Percentiles rank a stretch among this genome's conserved stretches.
Conservation (phyloP, 2,797 vertebrate genomes). For the Xyrichtys novacula region DNA sequence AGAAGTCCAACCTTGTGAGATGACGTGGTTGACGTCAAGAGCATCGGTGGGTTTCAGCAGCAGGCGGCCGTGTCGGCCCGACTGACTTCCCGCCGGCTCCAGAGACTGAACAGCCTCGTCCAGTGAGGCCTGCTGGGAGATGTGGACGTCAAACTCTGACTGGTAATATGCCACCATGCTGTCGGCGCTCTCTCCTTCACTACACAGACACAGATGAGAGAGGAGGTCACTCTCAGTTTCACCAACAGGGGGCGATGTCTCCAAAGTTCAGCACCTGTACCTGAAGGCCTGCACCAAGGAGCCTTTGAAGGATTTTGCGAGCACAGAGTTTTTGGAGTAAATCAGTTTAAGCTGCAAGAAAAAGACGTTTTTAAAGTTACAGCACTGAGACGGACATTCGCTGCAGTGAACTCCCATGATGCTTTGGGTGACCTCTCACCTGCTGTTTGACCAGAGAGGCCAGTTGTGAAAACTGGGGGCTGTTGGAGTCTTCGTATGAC, state of each 20-base stretch:
- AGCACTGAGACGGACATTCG: not conserved
- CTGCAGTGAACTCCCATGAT: conserved; percentile 24
- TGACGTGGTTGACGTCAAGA: conserved; percentile 80
- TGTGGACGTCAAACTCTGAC: conserved; percentile 89
- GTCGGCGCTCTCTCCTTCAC: conserved; percentile 64
- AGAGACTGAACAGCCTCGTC: conserved; percentile 81
- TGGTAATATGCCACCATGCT: conserved; percentile 91
- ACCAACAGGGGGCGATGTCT: no score
- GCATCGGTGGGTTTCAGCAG: conserved; percentile 7
- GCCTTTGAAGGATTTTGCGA: conserved; percentile 83
- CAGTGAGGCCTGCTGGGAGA: conserved; percentile 68
- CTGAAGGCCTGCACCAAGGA: conserved; percentile 91
- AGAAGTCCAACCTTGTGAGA: conserved; percentile 85
- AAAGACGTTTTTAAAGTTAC: not conserved
- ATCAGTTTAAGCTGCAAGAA: conserved; percentile 86
- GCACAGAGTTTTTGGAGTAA: conserved; percentile 77
- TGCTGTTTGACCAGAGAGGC: conserved; percentile 84
- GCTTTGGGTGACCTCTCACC: conserved; percentile 71
- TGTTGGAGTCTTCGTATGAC: conserved; percentile 85
- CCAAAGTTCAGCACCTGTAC: no score
- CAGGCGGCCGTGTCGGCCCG: conserved; percentile 19
- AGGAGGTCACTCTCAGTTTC: not conserved
- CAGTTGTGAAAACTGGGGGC: conserved; percentile 81
- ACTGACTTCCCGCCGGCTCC: conserved; percentile 9
- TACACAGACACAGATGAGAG: conserved; percentile 24